Conservation (phyloP, 2,888 invertebrate species). For the Lasius fuliginosus region DNA sequence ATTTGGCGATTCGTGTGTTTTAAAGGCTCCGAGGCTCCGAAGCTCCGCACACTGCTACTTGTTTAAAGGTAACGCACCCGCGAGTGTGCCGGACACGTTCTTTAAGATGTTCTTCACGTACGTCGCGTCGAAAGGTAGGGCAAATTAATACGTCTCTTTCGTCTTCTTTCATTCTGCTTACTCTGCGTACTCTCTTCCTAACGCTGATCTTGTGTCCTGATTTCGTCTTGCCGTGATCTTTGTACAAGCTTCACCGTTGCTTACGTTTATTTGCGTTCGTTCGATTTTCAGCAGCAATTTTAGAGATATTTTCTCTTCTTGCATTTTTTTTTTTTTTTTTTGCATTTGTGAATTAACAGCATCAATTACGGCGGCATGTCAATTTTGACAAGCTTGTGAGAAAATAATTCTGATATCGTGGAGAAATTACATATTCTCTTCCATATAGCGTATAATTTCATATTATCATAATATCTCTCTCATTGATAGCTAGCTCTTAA, state of each 20-base stretch:
- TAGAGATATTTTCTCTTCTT: conserved; percentile 2
- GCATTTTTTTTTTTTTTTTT: neutral
- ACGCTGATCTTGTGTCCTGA: neutral
- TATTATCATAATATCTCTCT: neutral
- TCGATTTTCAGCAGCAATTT: neutral
- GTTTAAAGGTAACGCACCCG: conserved; percentile 36
- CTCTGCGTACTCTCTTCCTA: neutral
- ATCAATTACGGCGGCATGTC: conserved; percentile 8
- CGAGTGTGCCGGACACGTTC: conserved; percentile 7
- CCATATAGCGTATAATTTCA: neutral
- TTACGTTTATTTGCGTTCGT: neutral
- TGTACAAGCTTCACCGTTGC: neutral
- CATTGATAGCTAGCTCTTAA: neutral
- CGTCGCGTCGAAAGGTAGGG: conserved; percentile 35
- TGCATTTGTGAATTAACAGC: conserved; percentile 1
- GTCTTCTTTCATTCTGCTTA: neutral
- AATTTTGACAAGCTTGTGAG: neutral
- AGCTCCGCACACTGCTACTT: neutral
- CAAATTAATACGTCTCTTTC: conserved; percentile 12
- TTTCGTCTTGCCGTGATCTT: neutral
- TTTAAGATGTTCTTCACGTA: conserved; percentile 22
- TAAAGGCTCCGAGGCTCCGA: neutral
- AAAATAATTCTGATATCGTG: neutral
- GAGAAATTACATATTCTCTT: neutral
- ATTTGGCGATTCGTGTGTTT: conserved; percentile 33